A percentile compares a stretch with the other conserved stretches of the same genome.
Conservation (phyloP, 2,797 vertebrate species). For the Spinibarbus caldwelli region DNA sequence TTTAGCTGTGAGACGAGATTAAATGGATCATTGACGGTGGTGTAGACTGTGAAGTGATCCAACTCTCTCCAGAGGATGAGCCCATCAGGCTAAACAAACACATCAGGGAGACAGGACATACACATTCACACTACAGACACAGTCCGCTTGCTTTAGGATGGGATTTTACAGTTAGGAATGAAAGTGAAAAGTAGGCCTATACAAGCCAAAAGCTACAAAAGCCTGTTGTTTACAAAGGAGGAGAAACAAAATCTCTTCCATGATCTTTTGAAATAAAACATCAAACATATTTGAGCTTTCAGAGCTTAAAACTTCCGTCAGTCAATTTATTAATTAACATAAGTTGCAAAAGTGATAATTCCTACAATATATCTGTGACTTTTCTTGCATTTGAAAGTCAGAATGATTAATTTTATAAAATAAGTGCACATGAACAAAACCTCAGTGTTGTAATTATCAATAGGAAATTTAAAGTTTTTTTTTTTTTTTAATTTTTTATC, state of each 20-base stretch:
- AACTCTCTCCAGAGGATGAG: constrained; percentile 79
- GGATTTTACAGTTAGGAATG: constrained; percentile 1
- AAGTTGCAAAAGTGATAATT: neutral
- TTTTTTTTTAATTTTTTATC: neutral
- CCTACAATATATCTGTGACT: neutral
- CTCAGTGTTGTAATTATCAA: neutral
- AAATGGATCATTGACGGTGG: constrained; percentile 94
- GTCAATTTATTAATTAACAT: neutral
- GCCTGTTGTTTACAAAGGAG: neutral
- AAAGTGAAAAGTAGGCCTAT: neutral
- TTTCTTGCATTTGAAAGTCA: neutral
- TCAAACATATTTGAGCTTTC: neutral
- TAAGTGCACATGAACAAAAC: neutral
- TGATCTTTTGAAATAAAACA: neutral
- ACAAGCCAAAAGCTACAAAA: neutral
- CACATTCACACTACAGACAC: constrained; percentile 54
- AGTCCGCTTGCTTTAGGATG: constrained; percentile 65
- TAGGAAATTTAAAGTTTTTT: neutral
- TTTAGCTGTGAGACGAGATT: constrained; percentile 86
- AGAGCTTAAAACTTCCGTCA: neutral
- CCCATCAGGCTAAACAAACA: constrained; percentile 91
- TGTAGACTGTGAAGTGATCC: constrained; percentile 86
- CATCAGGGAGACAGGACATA: too few species aligned
- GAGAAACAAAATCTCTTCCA: neutral
- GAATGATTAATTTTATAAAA: neutral